phyloP scores from a whole-genome alignment of 2,113 vertebrate species.

The human region DNA sequence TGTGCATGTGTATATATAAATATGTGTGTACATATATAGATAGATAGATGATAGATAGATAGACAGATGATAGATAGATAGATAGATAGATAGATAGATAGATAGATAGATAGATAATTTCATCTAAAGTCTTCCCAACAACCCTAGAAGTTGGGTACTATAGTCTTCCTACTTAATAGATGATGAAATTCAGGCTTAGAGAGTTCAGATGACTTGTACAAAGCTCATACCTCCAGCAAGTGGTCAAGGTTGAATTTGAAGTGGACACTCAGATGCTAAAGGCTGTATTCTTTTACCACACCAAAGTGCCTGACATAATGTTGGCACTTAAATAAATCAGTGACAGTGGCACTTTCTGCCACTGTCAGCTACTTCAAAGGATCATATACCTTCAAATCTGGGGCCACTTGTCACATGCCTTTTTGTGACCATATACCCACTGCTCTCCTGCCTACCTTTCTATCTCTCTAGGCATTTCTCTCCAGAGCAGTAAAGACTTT shows the following conservation, averaged over 20 bases:
- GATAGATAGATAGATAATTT: background rate
- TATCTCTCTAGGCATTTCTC: background rate
- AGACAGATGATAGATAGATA: no score
- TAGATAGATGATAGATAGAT: no score
- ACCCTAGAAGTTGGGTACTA: background rate
- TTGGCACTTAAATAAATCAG: slow-evolving; percentile 34
- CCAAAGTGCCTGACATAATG: background rate
- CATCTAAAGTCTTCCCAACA: background rate
- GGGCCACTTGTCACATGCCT: background rate
- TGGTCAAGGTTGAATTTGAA: slow-evolving; percentile 15
- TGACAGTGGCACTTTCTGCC: background rate
- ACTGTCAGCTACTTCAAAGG: background rate
- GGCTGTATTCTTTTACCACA: background rate
- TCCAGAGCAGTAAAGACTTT: background rate
- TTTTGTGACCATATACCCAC: background rate
- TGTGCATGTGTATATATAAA: background rate
- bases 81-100: no score
- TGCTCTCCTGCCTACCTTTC: background rate
- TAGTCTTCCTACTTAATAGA: background rate
- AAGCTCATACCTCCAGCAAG: background rate
- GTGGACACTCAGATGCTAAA: background rate
- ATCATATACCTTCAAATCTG: background rate
- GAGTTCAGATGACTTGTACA: background rate
- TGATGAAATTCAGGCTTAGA: background rate
- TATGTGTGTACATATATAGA: no score